These are phyloP conservation scores for Sebastes aleutianus DNA, from an alignment of 2,797 vertebrate genomes.

Conservation along the genomic window DNA sequence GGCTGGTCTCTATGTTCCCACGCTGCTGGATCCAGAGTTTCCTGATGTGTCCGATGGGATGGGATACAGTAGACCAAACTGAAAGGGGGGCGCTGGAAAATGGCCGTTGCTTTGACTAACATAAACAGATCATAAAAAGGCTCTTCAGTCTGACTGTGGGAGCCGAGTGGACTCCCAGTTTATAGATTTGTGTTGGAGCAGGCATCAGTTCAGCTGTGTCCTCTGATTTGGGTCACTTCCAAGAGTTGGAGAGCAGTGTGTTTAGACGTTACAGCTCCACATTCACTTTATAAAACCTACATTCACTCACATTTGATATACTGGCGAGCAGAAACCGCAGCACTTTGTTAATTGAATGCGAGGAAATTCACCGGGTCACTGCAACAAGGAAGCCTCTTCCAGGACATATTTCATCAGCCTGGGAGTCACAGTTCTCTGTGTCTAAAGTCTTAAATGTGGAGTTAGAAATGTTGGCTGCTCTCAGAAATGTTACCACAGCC, in stretches of 20 bases:
- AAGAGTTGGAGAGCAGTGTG: conserved; percentile 1
- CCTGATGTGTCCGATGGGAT: conserved; percentile 36
- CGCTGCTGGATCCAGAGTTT: conserved; percentile 44
- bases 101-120: conserved; percentile 55
- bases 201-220: conserved; percentile 20
- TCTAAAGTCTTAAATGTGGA: conserved; percentile 20
- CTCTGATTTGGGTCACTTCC: conserved; percentile 20
- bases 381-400: conserved; percentile 15
- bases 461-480: conserved; percentile 43
- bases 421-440: conserved; percentile 15
- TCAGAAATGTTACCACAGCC: conserved; percentile 16
- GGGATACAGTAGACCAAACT: conserved; percentile 15
- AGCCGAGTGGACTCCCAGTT: conserved; percentile 48
- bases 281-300: conserved; percentile 42
- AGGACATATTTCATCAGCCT: conserved; percentile 37
- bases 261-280: conserved; percentile 36
- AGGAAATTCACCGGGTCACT: conserved; percentile 39
- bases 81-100: conserved; percentile 42
- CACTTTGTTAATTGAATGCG: conserved; percentile 8
- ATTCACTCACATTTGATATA: conserved; percentile 21
- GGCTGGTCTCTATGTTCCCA: conserved; percentile 56
- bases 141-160: conserved; percentile 61
- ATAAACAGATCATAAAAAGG: conserved; percentile 76
- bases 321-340: background rate
- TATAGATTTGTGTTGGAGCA: conserved; percentile 37